Base-by-base conservation (phyloP, 2,888 invertebrate genomes). In the Latrodectus hesperus region DNA sequence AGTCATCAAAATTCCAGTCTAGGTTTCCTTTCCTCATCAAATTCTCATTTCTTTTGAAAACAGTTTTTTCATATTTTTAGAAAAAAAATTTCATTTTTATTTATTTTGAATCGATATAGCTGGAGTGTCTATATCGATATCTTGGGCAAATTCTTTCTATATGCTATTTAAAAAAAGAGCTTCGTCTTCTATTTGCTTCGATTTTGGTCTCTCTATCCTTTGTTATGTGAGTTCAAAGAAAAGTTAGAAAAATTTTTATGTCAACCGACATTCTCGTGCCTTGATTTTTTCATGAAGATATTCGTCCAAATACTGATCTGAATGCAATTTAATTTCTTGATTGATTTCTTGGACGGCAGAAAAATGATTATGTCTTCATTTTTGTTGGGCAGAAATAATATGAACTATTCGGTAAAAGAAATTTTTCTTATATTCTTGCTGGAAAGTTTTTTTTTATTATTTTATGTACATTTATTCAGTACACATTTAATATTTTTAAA, bases 21-120 rank as follows among this genome's bases (percentile, higher is more conserved):
- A 11, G 10, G 67, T 73, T 67, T 53, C 17, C 22, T 52, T 26
- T 73, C 14, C 81, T 81, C 81, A 81, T 81, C 81, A 81, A 81
- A 81, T 81, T 74, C 81, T 81, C 81, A 73, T 81, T 67, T 73
- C 26, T 64, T 74, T 67, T 74, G 26, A 16, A 55, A 81, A 53
- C 53, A 22, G 51, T 65, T 9, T 26, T 22, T 52, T 52, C 52
- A 52, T 60, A 71, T 79, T 60, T 68, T 10, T 65, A 9, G 8
- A 38, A 38, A 68, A 12, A 10, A n/a, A 17, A 38, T 22, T 53
- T 79, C 60, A 55, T 70, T 55, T 71, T 11, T 38, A 14, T 60
- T 60, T 79, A 71, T 79, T 79, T 51, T 52, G 70, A 49, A 11
- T 11, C 17, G 71, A 79, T 79, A 71, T 51, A 67, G 26, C 26